Base-by-base conservation (phyloP, 2,888 invertebrate genomes). In the Ectropis crepuscularia region DNA sequence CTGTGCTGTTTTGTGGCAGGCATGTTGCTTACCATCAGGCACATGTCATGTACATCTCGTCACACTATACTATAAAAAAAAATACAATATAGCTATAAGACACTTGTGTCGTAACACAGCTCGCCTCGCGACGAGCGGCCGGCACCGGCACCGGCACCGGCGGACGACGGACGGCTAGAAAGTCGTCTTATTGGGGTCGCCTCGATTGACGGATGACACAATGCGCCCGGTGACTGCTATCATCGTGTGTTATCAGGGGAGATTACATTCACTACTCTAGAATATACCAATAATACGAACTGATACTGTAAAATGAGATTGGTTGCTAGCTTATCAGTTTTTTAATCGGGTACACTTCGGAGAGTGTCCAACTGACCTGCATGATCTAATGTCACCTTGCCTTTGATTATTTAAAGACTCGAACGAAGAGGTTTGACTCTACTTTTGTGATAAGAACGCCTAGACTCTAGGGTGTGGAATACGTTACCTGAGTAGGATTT, bases 131-230 rank as follows among this genome's bases (percentile, higher is more conserved):
- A n/a, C n/a, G n/a, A n/a, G n/a, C n/a, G n/a, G n/a, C 45, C 7
- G 45, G 6, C 47, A 10, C 28, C 39, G 39, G 39, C 50, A 38
- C 39, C 12, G 9, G 39, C 37, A n/a, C 8, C 41, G 7, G 61
- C 54, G 54, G 59, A 48, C 65, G 57, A 53, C 57, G 43, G 49
- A 47, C 9, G n/a, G 12, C 49, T 64, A 64, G 66, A 63, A 63
- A 64, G 68, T 63, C 36, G 51, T 16, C 50, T 37, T 36, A 63
- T 63, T 43, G 62, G 54, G 63, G 65, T 54, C 63, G 53, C 46
- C 28, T 41, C 41, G 54, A 46, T 57, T 49, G 48, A 5, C 60
- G 28, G 60, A 48, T 62, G 62, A 54, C 57, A 64, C 64, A 66
- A 64, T 51, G 39, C 37, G 38, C 39, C 28, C 47, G 16, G 9